Evolutionary conservation across 2,113 vertebrate species (phyloP).

Genomic region (Mobula hypostoma): DNA sequence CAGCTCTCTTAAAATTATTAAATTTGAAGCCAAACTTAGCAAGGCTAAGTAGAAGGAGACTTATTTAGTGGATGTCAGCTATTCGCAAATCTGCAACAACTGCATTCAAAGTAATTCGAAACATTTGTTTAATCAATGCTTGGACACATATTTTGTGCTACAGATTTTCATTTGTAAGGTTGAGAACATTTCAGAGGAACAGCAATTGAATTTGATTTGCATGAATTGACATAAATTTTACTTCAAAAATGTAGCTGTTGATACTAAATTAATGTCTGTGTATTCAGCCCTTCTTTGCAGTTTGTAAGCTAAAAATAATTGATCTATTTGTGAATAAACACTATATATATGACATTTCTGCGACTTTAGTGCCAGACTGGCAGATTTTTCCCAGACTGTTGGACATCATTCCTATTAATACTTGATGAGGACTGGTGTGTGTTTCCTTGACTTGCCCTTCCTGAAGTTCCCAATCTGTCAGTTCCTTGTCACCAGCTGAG

Average conservation of each 20-base stretch:
- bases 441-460: too few species aligned
- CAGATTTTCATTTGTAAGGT: background rate
- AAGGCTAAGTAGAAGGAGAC: background rate
- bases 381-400: too few species aligned
- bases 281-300: background rate
- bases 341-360: background rate
- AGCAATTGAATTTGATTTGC: background rate
- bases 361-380: too few species aligned
- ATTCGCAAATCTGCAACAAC: background rate
- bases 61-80: background rate
- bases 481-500: too few species aligned
- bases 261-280: background rate
- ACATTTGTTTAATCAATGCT: background rate
- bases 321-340: background rate
- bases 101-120: background rate
- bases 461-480: too few species aligned
- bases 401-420: too few species aligned
- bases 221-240: background rate
- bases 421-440: too few species aligned
- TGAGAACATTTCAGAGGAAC: background rate
- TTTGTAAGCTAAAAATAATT: background rate
- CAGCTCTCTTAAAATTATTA: background rate
- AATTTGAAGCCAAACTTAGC: background rate
- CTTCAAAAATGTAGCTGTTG: background rate
- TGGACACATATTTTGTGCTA: background rate